These are phyloP conservation scores for Nannoperca australis DNA, from an alignment of 2,797 vertebrate species.

Conservation along the genomic window DNA sequence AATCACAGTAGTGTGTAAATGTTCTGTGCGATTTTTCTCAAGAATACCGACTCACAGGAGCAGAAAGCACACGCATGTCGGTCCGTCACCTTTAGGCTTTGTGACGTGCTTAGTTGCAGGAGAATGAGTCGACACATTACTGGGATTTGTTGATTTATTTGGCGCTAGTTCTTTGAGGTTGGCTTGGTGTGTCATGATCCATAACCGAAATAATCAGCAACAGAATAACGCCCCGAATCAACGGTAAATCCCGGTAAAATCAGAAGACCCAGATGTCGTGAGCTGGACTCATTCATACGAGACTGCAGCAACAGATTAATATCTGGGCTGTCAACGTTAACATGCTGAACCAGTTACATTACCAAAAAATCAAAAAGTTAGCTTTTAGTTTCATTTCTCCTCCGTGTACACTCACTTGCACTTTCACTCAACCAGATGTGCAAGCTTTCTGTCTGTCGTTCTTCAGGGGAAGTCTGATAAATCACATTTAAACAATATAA, in stretches of 20 bases:
- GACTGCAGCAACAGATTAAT: neutral
- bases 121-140: neutral
- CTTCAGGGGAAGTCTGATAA: neutral
- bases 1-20: neutral
- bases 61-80: neutral
- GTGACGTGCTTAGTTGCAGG: neutral
- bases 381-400: neutral
- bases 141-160: neutral
- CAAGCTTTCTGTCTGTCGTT: neutral
- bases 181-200: neutral
- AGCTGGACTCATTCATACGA: neutral
- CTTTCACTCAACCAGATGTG: neutral
- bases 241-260: neutral
- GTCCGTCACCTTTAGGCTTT: neutral
- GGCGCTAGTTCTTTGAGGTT: neutral
- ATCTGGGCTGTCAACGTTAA: neutral
- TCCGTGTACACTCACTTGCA: fast-evolving
- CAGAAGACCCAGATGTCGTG: too few relatives aligned
- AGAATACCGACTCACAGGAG: neutral
- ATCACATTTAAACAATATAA: neutral
- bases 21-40: neutral
- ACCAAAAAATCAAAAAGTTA: neutral
- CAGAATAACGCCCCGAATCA: neutral
- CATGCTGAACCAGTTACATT: neutral
- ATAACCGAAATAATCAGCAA: neutral